Evolutionary conservation across 2,888 invertebrate genomes (phyloP), one percentile per base, ranked within the genome.

Genomic region (Limulus polyphemus): DNA sequence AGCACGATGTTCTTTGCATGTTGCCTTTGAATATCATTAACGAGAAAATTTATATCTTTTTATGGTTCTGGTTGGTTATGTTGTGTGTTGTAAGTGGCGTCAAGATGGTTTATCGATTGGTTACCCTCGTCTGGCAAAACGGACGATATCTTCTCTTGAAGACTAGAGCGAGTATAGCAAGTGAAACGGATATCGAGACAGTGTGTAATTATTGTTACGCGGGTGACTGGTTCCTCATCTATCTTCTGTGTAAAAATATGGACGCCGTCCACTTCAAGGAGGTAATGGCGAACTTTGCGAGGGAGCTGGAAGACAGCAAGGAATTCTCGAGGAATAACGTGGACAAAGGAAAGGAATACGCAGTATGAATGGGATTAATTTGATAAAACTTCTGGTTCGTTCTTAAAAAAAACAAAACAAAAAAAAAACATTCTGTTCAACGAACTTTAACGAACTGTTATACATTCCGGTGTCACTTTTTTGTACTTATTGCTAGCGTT

Each of bases 251-350:
- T 13, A 81, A 85, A 61, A 93, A 93, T 76, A 84, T 93, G 80
- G 92, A 92, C 75, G 88, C 90, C 2, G 80, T 87, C 62, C 84
- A 91, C 74, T 92, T 86, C 77, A 84, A 84, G 76, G 89, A 84
- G 70, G 80, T 87, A 50, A 80, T 87, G 70, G 80, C 81, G 32
- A 85, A 86, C 71, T 77, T 88, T 64, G 32, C 32, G 3, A 32
- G 7, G 7, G 32, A 32, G 32, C 32, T 32, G 7, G 32, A 32
- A 32, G 32, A 32, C 3, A 32, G 7, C 3, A 32, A 32, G 7
- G 32, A 32, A 5, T 32, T 32, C 32, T 32, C 7, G 1, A 32
- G 32, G 1, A 32, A n/a, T n/a, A 32, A 32, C 32, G 32, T 3
- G 7, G 7, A 32, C 32, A 32, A 32, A 32, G 32, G 7, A 3